A percentile compares a stretch with the other conserved stretches of the same genome.
Evolutionary conservation across 1,140 invertebrate genomes (phyloP).

Genomic region (Diorhabda elongata): DNA sequence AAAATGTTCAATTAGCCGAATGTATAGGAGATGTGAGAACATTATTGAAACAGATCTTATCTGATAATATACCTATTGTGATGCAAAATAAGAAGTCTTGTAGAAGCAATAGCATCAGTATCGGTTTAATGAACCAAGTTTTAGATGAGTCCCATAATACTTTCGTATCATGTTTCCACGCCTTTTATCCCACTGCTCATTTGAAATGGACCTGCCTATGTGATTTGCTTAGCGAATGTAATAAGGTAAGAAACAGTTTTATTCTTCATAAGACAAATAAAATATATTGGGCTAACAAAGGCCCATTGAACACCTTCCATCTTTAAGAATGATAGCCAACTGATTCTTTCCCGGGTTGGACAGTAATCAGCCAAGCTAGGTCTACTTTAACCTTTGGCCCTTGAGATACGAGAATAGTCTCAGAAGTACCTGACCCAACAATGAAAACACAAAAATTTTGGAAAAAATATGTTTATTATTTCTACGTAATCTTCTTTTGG

Average conservation of each 20-base stretch:
- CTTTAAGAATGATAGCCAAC: no score
- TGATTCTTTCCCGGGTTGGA: no score
- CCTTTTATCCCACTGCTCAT: constrained; percentile 90
- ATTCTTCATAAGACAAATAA: no score
- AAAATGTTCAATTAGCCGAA: constrained; percentile 75
- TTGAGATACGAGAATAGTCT: no score
- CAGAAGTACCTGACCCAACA: no score
- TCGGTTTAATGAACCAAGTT: constrained; percentile 63
- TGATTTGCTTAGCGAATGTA: constrained; percentile 74
- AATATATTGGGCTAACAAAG: no score
- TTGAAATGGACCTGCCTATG: constrained; percentile 91
- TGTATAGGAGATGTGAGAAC: constrained; percentile 81
- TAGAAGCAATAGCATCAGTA: constrained; percentile 24
- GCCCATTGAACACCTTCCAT: no score
- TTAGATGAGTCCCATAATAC: constrained; percentile 87
- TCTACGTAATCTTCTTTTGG: no score
- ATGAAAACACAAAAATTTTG: no score
- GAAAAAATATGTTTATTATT: no score
- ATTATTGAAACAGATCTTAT: constrained; percentile 77
- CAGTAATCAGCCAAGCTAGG: no score
- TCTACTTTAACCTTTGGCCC: no score
- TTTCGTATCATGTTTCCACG: constrained; percentile 89
- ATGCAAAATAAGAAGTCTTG: constrained; percentile 38
- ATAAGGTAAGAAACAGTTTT: constrained; percentile 58
- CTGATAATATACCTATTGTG: constrained; percentile 60